A percentile compares a stretch with the other conserved stretches of the same genome.
phyloP scores from a whole-genome alignment of 2,888 invertebrate species.

The Andrena praecox region DNA sequence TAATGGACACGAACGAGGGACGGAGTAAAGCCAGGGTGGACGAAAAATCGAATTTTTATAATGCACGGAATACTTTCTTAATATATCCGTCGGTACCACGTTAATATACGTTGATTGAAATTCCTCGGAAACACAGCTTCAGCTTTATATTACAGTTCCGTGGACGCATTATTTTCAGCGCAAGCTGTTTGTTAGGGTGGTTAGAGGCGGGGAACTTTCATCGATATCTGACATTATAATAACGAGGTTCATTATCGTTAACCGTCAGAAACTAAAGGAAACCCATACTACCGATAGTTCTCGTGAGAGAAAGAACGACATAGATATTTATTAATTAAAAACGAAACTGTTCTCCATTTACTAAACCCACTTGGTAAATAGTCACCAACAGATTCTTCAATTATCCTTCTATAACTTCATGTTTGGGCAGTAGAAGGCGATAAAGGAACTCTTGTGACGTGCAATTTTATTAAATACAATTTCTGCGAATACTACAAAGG shows the following conservation, averaged over 20 bases:
- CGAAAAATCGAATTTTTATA: conserved; percentile 4
- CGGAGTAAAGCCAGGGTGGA: not conserved
- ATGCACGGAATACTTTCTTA: not conserved
- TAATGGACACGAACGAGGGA: not conserved
- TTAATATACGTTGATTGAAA: conserved; percentile 33
- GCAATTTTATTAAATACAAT: no score
- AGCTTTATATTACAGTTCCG: conserved; percentile 30
- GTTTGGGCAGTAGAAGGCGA: no score
- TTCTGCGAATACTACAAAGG: no score
- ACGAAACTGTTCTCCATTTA: not conserved
- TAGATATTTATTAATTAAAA: conserved; percentile 9
- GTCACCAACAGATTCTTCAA: not conserved
- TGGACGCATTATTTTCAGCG: conserved; percentile 7
- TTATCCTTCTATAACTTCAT: no score
- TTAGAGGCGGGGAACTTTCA: conserved; percentile 42
- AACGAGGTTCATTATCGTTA: conserved; percentile 37
- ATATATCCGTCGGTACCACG: not conserved
- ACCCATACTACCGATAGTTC: not conserved
- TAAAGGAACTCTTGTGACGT: no score
- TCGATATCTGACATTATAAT: conserved; percentile 57
- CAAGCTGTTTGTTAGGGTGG: conserved; percentile 13
- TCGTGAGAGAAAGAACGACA: not conserved
- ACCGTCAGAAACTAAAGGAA: not conserved
- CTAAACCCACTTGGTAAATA: not conserved
- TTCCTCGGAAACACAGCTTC: conserved; percentile 27